Conservation (phyloP, 2,888 invertebrate species). For the Mactromeris polynyma region DNA sequence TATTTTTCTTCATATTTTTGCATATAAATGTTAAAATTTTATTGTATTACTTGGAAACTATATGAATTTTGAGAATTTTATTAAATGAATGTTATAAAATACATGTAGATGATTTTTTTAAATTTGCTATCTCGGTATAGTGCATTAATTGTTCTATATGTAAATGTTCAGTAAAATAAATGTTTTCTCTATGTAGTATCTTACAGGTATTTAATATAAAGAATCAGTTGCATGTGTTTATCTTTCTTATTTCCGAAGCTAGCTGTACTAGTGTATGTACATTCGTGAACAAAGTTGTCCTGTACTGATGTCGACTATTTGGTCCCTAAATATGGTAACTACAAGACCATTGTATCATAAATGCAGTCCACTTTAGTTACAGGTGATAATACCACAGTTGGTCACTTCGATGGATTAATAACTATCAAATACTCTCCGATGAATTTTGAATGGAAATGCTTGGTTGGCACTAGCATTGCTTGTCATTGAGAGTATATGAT, state of each 20-base stretch:
- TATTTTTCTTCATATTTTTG: constrained; percentile 22
- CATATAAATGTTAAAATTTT: constrained; percentile 19
- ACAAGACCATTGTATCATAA: background rate
- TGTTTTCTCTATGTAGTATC: background rate
- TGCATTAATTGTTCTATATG: background rate
- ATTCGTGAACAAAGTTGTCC: background rate
- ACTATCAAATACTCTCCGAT: no score
- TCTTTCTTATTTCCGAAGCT: background rate
- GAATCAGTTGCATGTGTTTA: background rate
- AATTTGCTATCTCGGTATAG: background rate
- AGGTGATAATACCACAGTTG: background rate
- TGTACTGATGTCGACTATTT: background rate
- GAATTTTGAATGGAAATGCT: no score
- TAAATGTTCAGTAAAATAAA: background rate
- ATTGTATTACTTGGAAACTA: constrained; percentile 10
- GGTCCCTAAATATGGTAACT: background rate
- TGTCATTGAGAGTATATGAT: background rate
- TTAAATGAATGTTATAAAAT: constrained; percentile 11
- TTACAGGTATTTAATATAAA: background rate
- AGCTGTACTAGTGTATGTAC: background rate
- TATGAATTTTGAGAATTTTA: constrained; percentile 21
- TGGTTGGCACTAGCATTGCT: background rate
- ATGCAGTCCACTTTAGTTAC: background rate
- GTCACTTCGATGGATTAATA: no score
- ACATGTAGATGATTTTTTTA: constrained; percentile 14